These are phyloP conservation scores for Sphinx pinastri DNA, from an alignment of 2,888 invertebrate genomes.

Conservation along the genomic window DNA sequence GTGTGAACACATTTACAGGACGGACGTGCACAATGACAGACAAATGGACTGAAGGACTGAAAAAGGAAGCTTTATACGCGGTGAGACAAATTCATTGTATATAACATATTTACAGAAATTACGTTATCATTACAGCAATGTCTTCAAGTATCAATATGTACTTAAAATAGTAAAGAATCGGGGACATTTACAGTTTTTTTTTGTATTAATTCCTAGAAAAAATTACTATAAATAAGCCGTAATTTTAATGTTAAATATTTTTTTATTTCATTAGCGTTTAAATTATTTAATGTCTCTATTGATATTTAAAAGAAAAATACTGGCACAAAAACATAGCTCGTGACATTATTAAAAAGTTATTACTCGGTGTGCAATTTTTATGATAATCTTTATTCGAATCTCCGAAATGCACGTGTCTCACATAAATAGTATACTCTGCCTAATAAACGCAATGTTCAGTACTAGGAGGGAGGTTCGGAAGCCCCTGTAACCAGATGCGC, in stretches of 20 bases:
- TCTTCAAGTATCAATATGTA: neutral
- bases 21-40: conserved; percentile 56
- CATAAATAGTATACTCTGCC: conserved; percentile 50
- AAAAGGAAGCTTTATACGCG: neutral
- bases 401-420: conserved; percentile 42
- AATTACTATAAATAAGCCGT: no score
- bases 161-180: no score
- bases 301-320: no score
- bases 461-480: neutral
- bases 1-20: conserved; percentile 71
- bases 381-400: neutral
- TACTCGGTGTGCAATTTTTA: neutral
- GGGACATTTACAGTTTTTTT: no score
- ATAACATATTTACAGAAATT: conserved; percentile 7
- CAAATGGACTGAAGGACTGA: conserved; percentile 57
- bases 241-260: no score
- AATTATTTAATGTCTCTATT: no score
- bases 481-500: conserved; percentile 31
- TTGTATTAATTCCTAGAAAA: no score
- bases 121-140: neutral
- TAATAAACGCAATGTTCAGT: conserved; percentile 41
- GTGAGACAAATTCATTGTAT: conserved; percentile 15
- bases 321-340: no score
- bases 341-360: no score
- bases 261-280: no score